Base-by-base conservation (phyloP, 2,888 invertebrate species). In the Phengaris arion region DNA sequence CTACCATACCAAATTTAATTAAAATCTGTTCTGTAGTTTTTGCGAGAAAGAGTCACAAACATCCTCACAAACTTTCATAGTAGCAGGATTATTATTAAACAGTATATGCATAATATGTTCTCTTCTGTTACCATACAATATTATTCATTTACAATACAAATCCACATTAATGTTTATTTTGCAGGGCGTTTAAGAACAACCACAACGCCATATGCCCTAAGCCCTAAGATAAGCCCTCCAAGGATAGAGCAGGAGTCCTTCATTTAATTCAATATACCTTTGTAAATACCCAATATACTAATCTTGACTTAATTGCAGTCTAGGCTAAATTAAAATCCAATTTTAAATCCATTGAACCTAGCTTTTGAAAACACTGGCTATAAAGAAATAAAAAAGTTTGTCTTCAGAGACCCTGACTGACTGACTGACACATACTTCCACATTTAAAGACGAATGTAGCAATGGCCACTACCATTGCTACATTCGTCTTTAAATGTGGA, bases 301-400 rank as follows among this genome's bases (percentile, higher is more conserved):
- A 64, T 64, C 13, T 0, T 35, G 64, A 64, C 13, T 45, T 64
- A 64, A 64, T 64, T 64, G 45, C 35, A 45, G 64, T 35, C 64
- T 64, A 64, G 64, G 64, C 35, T 45, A 64, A 35, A 64, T 64
- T 64, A 64, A 64, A 45, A 64, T 64, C 64, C 10, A 64, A 64
- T 64, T 64, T 35, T 45, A 12, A 64, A 64, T 64, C 7, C 64
- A 13, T 64, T 64, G 64, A 64, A 64, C 64, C 6, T 12, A 45
- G 35, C 12, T 45, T 12, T 64, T 35, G 64, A 64, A 64, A 64
- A 13, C 64, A 64, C 64, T 64, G 64, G 13, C 64, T 6, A 12
- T 64, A 6, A 64, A 64, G 64, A 64, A 64, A 64, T 59, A 64
- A 35, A 64, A 64, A 64, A 64, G 64, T 64, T 52, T 52, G 10